These are phyloP conservation scores for Australoheros scitulus DNA, from an alignment of 2,113 vertebrate species.

Conservation along the genomic window DNA sequence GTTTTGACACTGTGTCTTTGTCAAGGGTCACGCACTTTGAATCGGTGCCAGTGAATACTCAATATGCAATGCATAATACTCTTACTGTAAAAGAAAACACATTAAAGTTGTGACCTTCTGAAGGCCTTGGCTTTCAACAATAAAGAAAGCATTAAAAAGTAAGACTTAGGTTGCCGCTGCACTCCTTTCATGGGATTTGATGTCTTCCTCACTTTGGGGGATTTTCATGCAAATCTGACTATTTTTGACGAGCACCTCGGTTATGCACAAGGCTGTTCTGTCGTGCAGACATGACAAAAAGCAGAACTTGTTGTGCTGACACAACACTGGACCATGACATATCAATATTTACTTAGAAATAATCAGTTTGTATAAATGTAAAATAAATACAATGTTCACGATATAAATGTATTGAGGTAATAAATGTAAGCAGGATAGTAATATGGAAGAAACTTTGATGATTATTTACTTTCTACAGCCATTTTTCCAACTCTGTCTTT, in stretches of 20 bases:
- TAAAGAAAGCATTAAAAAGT: conserved; percentile 27
- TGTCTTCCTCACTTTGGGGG: conserved; percentile 11
- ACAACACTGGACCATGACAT: not conserved
- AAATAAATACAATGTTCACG: not conserved
- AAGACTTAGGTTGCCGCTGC: conserved; percentile 1
- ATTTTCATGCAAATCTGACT: conserved; percentile 49
- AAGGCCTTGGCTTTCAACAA: not conserved
- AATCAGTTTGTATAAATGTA: not conserved
- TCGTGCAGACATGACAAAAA: conserved; percentile 4
- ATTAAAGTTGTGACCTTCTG: conserved; percentile 21
- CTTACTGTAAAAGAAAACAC: conserved; percentile 6
- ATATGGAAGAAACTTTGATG: not conserved
- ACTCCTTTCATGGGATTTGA: conserved; percentile 38
- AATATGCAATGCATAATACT: conserved; percentile 5
- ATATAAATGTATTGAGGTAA: not conserved
- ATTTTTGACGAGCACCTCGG: conserved; percentile 15
- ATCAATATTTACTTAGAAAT: not conserved
- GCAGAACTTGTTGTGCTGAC: not conserved
- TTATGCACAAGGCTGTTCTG: not conserved
- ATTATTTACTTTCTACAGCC: not conserved
- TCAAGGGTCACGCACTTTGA: conserved; percentile 23
- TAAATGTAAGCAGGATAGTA: conserved; percentile 1
- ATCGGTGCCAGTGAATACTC: not conserved
- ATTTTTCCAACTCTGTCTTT: not conserved
- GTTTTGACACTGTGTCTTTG: conserved; percentile 45